Base-by-base conservation (phyloP, 1,140 invertebrate species). In the Drosophila pallidifrons region DNA sequence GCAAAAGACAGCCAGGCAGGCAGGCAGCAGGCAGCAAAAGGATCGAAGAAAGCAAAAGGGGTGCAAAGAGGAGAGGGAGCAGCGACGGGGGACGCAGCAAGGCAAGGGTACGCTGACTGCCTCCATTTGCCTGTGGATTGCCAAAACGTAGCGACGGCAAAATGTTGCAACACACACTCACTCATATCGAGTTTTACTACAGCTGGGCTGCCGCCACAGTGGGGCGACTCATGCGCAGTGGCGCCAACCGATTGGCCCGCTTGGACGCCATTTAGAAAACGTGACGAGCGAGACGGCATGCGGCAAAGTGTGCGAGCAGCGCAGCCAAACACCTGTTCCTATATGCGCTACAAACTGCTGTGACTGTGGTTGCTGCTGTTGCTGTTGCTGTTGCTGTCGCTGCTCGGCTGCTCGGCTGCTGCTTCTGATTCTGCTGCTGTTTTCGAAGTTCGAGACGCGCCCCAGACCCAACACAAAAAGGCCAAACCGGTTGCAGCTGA, bases 191-290 rank as follows among this genome's bases (percentile, higher is more conserved):
- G 35, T 38, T 38, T 11, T 13, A 47, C 60, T 25, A 61, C 60
- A 64, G 59, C 59, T 49, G 59, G 20, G 11, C 8, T 5, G 15
- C 16, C 38, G 58, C 13, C n/a, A 20, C 32, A 35, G 60, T 54
- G 69, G 69, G 76, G 82, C 71, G 43, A 81, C 51, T 80, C 91
- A 92, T 91, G 90, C 90, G 82, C 90, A 90, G 8, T 79, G 76
- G 45, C 10, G 15, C 57, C 65, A 85, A 82, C 78, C 90, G 90
- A 91, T 91, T 91, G 90, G 90, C 91, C 90, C 90, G 90, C 81
- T 91, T 91, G 82, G 90, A 83, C 90, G 90, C 90, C 90, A 91
- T 91, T 91, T 91, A 88, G 82, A 82, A 80, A 83, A 41, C 70
- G 47, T 51, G 13, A 32, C 1, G 38, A 90, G 54, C 49, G 67